These are phyloP conservation scores for Amblyraja radiata DNA, from an alignment of 2,797 vertebrate species.

Conservation along the genomic window DNA sequence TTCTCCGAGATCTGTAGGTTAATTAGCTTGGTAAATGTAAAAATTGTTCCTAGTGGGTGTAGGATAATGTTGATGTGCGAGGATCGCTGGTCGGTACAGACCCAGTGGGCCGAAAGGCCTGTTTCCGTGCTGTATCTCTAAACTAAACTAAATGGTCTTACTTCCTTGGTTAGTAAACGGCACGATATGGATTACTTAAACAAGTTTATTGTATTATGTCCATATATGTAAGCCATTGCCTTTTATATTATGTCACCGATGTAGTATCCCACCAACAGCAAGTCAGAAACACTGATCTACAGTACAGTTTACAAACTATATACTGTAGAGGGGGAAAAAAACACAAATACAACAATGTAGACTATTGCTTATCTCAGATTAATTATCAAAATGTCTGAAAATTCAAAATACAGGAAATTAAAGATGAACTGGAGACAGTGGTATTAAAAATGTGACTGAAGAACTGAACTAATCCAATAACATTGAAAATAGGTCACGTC, in stretches of 20 bases:
- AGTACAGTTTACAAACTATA: not conserved
- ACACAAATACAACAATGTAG: no score
- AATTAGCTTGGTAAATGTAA: no score
- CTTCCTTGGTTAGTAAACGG: no score
- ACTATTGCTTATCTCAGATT: not conserved
- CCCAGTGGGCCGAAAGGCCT: no score
- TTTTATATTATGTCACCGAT: not conserved
- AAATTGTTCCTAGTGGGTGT: no score
- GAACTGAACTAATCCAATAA: not conserved
- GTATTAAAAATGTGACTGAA: constrained; percentile 7
- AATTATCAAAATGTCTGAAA: constrained; percentile 8
- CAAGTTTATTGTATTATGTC: not conserved
- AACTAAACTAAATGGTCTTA: no score
- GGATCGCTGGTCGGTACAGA: no score
- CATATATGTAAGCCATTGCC: not conserved
- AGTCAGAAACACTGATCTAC: not conserved
- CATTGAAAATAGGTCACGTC: not conserved
- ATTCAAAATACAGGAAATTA: not conserved
- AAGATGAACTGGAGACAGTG: not conserved
- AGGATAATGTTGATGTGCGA: no score
- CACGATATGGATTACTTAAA: not conserved
- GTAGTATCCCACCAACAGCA: not conserved
- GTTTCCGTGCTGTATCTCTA: no score
- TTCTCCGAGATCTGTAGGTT: no score
- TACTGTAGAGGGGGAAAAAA: not conserved